A percentile compares a stretch with the other conserved stretches of the same genome.
Conservation (phyloP, 1,140 invertebrate genomes). For the Bombus waltoni region DNA sequence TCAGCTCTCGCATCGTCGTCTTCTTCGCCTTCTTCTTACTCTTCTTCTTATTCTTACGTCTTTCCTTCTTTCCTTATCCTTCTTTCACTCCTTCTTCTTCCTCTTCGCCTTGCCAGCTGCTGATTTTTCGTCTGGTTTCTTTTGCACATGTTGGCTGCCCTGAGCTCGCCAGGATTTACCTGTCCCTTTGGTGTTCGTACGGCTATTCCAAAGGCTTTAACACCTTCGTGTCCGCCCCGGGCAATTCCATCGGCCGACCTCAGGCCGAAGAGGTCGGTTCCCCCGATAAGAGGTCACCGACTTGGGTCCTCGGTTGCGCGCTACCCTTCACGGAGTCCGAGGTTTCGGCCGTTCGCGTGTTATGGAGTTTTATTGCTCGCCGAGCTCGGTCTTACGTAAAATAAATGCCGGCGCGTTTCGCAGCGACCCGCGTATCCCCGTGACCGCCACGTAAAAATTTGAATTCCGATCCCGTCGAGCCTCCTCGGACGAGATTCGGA, state of each 20-base stretch:
- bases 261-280: constrained; percentile 48
- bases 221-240: constrained; percentile 36
- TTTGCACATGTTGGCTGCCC: constrained; percentile 1
- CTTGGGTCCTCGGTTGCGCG: constrained; percentile 17
- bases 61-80: neutral
- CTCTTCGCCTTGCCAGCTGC: constrained; percentile 20
- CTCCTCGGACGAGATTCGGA: neutral
- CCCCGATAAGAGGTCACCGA: constrained; percentile 62
- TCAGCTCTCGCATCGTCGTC: constrained; percentile 49
- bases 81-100: constrained; percentile 25
- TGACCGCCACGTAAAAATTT: neutral
- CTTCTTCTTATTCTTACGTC: constrained; percentile 30
- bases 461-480: constrained; percentile 1
- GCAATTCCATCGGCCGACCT: constrained; percentile 52
- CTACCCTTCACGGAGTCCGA: neutral
- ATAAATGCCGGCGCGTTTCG: neutral
- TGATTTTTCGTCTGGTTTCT: constrained; percentile 37
- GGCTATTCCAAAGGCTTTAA: constrained; percentile 50
- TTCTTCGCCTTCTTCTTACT: constrained; percentile 39
- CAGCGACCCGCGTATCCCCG: too few species aligned
- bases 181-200: constrained; percentile 41
- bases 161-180: constrained; percentile 53
- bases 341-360: constrained; percentile 35
- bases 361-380: constrained; percentile 6
- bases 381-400: constrained; percentile 3